Evolutionary conservation across 1,140 invertebrate genomes (phyloP).

Genomic region (Aphis craccivora): DNA sequence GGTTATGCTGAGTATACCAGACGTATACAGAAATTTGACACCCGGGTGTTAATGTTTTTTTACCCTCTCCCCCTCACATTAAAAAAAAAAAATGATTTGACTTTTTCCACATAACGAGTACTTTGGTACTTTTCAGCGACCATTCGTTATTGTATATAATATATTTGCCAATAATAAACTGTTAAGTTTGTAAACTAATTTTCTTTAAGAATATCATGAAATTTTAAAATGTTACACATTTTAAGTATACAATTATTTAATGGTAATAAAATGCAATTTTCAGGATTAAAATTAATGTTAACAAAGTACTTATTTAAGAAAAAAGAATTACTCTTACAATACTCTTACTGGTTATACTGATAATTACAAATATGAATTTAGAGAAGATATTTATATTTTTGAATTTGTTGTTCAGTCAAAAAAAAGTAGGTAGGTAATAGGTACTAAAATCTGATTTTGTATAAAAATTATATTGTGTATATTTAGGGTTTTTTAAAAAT

Average conservation of each 20-base stretch:
- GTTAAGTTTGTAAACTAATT: background rate
- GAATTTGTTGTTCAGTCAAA: background rate
- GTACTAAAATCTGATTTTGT: background rate
- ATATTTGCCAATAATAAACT: background rate
- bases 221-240: no score
- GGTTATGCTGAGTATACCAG: background rate
- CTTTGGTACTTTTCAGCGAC: no score
- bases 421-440: background rate
- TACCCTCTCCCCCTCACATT: no score
- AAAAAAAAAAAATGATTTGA: no score
- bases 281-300: background rate
- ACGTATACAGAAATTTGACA: no score
- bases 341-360: no score
- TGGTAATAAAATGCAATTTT: background rate
- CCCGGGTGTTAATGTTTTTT: no score
- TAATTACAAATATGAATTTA: background rate
- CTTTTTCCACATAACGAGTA: no score
- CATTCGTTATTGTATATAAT: no score
- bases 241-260: background rate
- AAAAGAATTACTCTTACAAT: no score
- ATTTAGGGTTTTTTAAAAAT: background rate
- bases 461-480: no score
- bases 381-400: background rate
- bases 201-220: no score
- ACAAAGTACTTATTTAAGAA: background rate